Evolutionary conservation across 2,888 invertebrate genomes (phyloP).

Genomic region (Agonopterix arenella): DNA sequence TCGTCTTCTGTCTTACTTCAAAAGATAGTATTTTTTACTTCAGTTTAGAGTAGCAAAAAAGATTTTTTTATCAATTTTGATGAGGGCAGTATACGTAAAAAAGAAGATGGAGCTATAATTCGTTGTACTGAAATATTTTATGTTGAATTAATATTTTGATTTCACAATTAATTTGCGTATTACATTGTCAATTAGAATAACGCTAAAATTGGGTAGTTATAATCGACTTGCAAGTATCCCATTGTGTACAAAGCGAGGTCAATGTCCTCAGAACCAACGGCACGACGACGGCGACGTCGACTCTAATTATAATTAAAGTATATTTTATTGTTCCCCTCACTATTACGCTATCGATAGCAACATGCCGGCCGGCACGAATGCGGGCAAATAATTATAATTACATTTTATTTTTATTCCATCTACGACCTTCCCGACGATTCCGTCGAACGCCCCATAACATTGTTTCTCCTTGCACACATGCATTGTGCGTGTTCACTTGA

Average conservation of each 20-base stretch:
- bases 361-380: constrained; percentile 60
- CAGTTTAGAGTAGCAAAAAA: too few relatives aligned
- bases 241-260: constrained; percentile 24
- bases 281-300: constrained; percentile 25
- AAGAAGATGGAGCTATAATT: too few relatives aligned
- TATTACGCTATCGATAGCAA: constrained; percentile 53
- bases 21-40: too few relatives aligned
- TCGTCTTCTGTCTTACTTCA: too few relatives aligned
- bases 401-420: constrained; percentile 63
- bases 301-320: constrained; percentile 74
- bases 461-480: constrained; percentile 19
- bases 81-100: too few relatives aligned
- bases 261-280: constrained; percentile 27
- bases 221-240: constrained; percentile 16
- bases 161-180: too few relatives aligned
- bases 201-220: too few relatives aligned
- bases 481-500: background rate
- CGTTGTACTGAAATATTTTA: too few relatives aligned
- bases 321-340: constrained; percentile 72
- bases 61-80: too few relatives aligned
- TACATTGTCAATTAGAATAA: too few relatives aligned
- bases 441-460: constrained; percentile 23
- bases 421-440: constrained; percentile 33
- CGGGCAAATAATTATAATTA: constrained; percentile 73
- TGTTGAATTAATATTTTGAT: too few relatives aligned